phyloP scores from a whole-genome alignment of 2,113 vertebrate species.

The Oncorhynchus masou region DNA sequence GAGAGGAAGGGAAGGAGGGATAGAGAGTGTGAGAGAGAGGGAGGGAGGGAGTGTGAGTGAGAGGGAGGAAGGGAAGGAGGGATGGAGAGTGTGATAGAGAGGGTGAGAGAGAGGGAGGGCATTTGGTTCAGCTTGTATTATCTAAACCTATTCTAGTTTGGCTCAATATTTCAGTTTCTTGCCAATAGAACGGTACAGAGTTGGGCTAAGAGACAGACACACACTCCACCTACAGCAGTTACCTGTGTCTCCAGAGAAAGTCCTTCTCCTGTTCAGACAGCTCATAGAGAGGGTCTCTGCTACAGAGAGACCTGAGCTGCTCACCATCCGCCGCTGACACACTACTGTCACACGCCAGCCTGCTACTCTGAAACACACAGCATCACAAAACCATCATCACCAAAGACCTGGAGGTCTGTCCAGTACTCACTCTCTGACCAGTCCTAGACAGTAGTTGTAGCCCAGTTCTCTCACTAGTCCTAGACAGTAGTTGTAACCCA shows the following conservation, averaged over 20 bases:
- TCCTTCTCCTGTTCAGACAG: slow-evolving; percentile 81
- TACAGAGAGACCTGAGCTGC: slow-evolving; percentile 71
- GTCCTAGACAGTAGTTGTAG: background rate
- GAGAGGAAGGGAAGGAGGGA: too few relatives aligned
- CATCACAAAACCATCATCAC: too few relatives aligned
- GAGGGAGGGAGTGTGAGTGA: too few relatives aligned
- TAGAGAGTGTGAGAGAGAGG: background rate
- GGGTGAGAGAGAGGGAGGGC: background rate
- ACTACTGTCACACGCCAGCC: slow-evolving; percentile 75
- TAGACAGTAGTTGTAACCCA: slow-evolving; percentile 72
- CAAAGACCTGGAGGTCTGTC: background rate
- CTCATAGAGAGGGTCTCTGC: slow-evolving; percentile 75
- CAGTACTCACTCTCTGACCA: background rate
- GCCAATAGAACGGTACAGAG: too few relatives aligned
- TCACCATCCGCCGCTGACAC: slow-evolving; percentile 69
- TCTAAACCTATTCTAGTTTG: background rate
- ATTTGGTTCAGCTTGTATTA: background rate
- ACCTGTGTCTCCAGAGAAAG: slow-evolving; percentile 80
- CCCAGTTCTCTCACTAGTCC: slow-evolving; percentile 35
- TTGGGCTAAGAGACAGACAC: background rate
- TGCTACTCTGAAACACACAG: slow-evolving; percentile 61
- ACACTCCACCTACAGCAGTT: background rate
- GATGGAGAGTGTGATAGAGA: too few relatives aligned
- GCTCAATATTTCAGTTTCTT: background rate
- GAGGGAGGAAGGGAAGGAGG: too few relatives aligned